Percentiles rank a stretch among this genome's conserved stretches.
These are phyloP conservation scores for Sitobion miscanthi DNA, from an alignment of 1,140 invertebrate species.

Conservation along the genomic window DNA sequence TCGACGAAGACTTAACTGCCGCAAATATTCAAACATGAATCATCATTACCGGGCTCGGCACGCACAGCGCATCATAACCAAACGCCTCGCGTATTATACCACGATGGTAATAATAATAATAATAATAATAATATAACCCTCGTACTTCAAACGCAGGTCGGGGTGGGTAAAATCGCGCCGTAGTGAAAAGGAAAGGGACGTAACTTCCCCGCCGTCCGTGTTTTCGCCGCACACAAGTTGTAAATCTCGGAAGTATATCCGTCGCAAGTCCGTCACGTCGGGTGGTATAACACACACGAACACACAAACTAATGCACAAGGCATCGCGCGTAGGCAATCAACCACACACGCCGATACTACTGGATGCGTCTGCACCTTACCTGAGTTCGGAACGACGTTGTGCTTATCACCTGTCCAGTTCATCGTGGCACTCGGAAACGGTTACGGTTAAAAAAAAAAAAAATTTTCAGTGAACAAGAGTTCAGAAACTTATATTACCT, in stretches of 20 bases:
- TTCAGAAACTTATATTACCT: too few species aligned
- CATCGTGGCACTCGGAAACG: too few species aligned
- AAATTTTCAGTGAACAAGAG: too few species aligned
- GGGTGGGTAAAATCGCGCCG: not conserved
- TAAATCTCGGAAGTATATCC: not conserved
- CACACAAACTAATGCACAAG: not conserved
- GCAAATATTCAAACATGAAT: constrained; percentile 57
- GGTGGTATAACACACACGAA: not conserved
- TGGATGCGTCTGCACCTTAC: not conserved
- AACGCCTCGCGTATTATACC: not conserved
- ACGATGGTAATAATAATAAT: not conserved
- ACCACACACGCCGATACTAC: not conserved
- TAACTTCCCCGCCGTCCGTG: not conserved
- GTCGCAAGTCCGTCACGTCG: not conserved
- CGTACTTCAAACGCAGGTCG: not conserved
- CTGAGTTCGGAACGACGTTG: not conserved
- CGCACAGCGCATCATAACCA: constrained; percentile 44
- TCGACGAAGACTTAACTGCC: constrained; percentile 48
- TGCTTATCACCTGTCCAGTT: too few species aligned
- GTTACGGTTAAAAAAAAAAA: too few species aligned
- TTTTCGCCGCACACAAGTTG: not conserved
- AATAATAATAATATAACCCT: constrained; percentile 29
- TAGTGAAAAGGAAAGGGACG: not conserved
- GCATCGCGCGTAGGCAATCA: constrained; percentile 48
- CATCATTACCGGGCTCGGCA: constrained; percentile 50